These are phyloP conservation scores for Cydia pomonella DNA, from an alignment of 1,140 invertebrate species.

Conservation along the genomic window DNA sequence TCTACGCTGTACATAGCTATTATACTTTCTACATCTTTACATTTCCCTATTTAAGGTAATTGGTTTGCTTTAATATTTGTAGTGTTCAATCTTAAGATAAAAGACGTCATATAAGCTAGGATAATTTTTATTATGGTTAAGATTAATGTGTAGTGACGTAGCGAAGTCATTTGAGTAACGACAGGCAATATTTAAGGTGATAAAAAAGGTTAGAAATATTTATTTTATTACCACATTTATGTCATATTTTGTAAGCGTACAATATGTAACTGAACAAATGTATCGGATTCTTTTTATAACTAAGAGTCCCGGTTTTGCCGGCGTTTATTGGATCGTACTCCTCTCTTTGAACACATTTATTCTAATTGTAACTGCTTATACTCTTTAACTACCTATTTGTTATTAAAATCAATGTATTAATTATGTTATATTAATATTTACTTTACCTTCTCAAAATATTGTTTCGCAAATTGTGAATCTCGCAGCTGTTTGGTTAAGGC, in stretches of 20 bases:
- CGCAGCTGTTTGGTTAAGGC: neutral
- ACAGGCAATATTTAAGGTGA: constrained; percentile 52
- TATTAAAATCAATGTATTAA: neutral
- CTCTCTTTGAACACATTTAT: neutral
- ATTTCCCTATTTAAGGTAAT: constrained; percentile 12
- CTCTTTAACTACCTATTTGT: neutral
- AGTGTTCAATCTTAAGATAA: constrained; percentile 13
- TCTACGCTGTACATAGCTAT: constrained; percentile 26
- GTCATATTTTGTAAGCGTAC: constrained; percentile 39
- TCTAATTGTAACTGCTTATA: neutral
- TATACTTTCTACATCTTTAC: constrained; percentile 16
- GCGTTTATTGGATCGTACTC: neutral
- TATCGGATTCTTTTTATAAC: neutral
- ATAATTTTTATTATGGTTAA: constrained; percentile 37
- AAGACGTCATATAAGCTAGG: constrained; percentile 34
- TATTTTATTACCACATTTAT: constrained; percentile 42
- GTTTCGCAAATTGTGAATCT: neutral
- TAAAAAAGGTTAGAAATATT: constrained; percentile 44
- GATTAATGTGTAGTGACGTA: constrained; percentile 39
- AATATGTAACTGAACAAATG: constrained; percentile 18
- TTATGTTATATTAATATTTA: neutral
- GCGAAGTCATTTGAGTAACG: constrained; percentile 40
- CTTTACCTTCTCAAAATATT: neutral
- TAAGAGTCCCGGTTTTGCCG: neutral
- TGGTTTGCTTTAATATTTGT: constrained; percentile 24